Base-by-base conservation (phyloP, 2,113 vertebrate species). In the Galeopterus variegatus region DNA sequence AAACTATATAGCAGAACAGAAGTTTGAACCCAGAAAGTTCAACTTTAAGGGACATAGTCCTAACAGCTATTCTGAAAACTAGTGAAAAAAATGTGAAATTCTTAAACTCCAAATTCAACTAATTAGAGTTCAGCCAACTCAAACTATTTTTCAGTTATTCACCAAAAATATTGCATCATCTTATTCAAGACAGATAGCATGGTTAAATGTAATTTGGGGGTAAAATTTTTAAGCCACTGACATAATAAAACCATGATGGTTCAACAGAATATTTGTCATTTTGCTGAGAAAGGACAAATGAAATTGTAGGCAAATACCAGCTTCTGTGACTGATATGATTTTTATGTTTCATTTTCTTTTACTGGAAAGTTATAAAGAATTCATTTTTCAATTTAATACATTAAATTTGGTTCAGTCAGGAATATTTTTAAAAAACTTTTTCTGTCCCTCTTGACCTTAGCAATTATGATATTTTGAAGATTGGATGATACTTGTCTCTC, bases 261-360 rank as follows among this genome's bases (percentile, higher is more conserved):
- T 84, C 73, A 93, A 58, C 1, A 73, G 21, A 91, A 75, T 5
- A 62, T 72, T 91, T 92, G 24, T 45, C 23, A 77, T 92, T 83
- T 17, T 3, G 26, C 8, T 52, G 31, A 70, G 85, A 95, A 94
- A 85, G 31, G 21, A n/a, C n/a, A 21, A 50, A 10, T 81, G 18
- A 94, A 82, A 82, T 82, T 88, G 4, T 21, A 85, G 83, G 52
- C 7, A 88, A 41, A n/a, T 56, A 69, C 5, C 14, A 62, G 28
- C 10, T 81, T 88, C 72, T 90, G n/a, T 86, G 64, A 84, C 5
- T 48, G 52, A 60, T 5, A 36, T 11, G 8, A 31, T 77, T 94
- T 96, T 96, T 17, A 94, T n/a, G 18, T 64, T 96, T 83, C 48
- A 41, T 87, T 90, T 86, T 60, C 23, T 90, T 87, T 93, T 69